Conservation (phyloP, 2,113 vertebrate genomes). For the Oceanites oceanicus region DNA sequence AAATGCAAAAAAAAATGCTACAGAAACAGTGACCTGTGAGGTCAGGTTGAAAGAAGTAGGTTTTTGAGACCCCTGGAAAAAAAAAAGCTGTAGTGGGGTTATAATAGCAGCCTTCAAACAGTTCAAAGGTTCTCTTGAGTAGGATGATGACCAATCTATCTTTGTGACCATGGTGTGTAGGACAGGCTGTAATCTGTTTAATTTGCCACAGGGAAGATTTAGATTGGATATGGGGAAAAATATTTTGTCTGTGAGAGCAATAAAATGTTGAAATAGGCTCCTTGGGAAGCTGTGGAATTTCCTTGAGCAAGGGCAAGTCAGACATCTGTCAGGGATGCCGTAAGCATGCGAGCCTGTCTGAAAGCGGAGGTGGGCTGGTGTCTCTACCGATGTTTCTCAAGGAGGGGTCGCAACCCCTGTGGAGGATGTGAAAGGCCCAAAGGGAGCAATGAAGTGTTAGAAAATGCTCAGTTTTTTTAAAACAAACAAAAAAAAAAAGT, state of each 20-base stretch:
- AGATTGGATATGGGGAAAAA: neutral
- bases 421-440: neutral
- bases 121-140: neutral
- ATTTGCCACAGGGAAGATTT: constrained; percentile 21
- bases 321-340: neutral
- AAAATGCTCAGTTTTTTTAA: neutral
- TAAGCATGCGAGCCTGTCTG: neutral
- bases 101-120: neutral
- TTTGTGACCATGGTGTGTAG: neutral
- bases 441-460: neutral
- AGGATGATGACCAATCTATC: neutral
- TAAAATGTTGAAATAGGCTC: constrained; percentile 31
- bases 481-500: neutral
- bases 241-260: constrained; percentile 44
- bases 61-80: neutral
- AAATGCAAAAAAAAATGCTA: neutral
- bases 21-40: neutral
- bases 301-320: constrained; percentile 24
- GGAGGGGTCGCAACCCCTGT: neutral
- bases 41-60: neutral
- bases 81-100: neutral
- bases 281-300: constrained; percentile 25
- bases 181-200: constrained; percentile 11
- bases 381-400: neutral
- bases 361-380: neutral